Evolutionary conservation across 2,797 vertebrate species (phyloP).

Genomic region (Phataginus tetradactyla): DNA sequence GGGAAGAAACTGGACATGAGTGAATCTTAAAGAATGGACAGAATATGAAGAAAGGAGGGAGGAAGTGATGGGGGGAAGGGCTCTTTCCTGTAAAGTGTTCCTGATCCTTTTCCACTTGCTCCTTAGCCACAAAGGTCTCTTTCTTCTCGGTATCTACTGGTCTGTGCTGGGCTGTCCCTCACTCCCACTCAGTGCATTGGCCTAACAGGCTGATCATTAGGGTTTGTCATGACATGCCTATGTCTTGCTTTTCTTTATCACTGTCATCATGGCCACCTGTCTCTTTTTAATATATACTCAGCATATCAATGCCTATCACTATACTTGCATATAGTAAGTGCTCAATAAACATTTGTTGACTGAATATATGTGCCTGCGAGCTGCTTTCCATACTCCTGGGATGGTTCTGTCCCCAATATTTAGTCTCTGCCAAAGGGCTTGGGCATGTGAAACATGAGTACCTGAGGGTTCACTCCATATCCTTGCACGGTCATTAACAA

Average conservation of each 20-base stretch:
- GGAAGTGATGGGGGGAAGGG: background rate
- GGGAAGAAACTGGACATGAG: background rate
- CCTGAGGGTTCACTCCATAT: background rate
- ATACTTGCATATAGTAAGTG: background rate
- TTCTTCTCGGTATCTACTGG: background rate
- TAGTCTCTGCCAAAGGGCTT: background rate
- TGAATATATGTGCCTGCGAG: background rate
- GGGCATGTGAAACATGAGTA: background rate
- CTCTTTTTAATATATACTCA: background rate
- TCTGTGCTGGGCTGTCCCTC: background rate
- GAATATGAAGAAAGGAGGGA: background rate
- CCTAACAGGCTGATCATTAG: background rate
- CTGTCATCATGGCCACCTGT: background rate
- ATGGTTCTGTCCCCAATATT: background rate
- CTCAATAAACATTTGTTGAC: conserved; percentile 3
- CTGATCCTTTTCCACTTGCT: background rate
- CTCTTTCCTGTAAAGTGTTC: background rate
- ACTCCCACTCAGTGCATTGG: background rate
- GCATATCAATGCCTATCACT: background rate
- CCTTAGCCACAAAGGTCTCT: background rate
- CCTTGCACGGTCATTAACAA: background rate
- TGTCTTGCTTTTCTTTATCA: background rate
- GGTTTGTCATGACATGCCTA: background rate
- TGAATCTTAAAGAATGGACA: background rate
- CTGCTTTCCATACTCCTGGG: background rate